phyloP scores from a whole-genome alignment of 2,888 invertebrate genomes.

The Aphrophora alni region DNA sequence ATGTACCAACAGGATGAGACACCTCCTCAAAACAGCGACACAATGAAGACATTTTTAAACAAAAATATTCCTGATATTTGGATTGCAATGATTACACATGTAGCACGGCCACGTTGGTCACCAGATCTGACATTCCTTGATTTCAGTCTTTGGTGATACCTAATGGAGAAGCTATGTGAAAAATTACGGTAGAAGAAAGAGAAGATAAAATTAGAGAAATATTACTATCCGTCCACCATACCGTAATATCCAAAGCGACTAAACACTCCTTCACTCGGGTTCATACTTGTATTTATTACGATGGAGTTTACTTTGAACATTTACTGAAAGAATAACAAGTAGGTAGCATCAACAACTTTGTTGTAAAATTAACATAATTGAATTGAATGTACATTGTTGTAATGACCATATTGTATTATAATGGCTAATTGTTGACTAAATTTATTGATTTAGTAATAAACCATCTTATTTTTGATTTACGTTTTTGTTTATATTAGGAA shows the following conservation, averaged over 20 bases:
- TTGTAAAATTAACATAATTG: too few relatives aligned
- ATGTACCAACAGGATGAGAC: constrained; percentile 6
- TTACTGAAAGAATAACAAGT: not conserved
- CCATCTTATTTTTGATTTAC: too few relatives aligned
- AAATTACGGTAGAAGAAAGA: not conserved
- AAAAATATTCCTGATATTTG: not conserved
- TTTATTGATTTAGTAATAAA: too few relatives aligned
- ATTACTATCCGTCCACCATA: not conserved
- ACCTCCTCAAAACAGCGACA: not conserved
- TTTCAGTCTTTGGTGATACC: not conserved
- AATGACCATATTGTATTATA: too few relatives aligned
- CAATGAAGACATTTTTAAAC: not conserved
- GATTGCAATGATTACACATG: not conserved
- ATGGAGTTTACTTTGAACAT: not conserved
- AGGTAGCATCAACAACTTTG: too few relatives aligned
- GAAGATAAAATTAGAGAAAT: not conserved
- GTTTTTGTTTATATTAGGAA: too few relatives aligned
- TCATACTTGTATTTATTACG: constrained; percentile 3
- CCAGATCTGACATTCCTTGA: not conserved
- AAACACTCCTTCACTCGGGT: not conserved
- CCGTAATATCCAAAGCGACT: not conserved
- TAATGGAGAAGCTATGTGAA: not conserved
- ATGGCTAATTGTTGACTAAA: too few relatives aligned
- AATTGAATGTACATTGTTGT: too few relatives aligned
- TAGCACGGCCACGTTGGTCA: not conserved